Conservation (phyloP, 2,113 vertebrate genomes). For the Myiozetetes cayanensis region DNA sequence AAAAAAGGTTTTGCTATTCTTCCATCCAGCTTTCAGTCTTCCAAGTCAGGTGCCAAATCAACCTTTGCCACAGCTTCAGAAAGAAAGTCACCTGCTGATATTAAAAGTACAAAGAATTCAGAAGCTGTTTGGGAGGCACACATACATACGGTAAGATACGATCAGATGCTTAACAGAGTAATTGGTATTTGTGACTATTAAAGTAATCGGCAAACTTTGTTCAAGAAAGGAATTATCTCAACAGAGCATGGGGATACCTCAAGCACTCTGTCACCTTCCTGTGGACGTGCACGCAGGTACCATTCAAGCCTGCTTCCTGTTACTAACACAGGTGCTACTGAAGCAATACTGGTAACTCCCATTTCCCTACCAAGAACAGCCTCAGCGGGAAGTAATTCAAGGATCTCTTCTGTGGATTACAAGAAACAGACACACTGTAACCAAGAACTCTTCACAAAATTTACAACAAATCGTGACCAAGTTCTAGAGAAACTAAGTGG, state of each 20-base stretch:
- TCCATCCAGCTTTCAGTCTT: not conserved
- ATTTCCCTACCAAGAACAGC: not conserved
- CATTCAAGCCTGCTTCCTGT: not conserved
- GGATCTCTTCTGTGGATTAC: not conserved
- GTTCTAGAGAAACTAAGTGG: not conserved
- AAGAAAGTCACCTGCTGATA: not conserved
- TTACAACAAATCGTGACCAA: not conserved
- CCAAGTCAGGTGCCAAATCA: not conserved
- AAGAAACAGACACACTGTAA: not conserved
- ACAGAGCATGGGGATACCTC: not conserved
- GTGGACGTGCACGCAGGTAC: not conserved
- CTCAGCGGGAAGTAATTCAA: not conserved
- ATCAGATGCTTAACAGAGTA: not conserved
- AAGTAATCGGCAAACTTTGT: not conserved
- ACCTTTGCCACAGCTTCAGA: not conserved
- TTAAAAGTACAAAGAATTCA: not conserved
- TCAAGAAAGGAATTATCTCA: not conserved
- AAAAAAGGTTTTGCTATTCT: not conserved
- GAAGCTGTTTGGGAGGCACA: not conserved
- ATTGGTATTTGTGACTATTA: not conserved
- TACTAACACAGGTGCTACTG: not conserved
- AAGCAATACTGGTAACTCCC: not conserved
- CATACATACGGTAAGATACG: fast-evolving
- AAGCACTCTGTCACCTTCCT: not conserved
- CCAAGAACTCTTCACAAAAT: not conserved